Evolutionary conservation across 2,888 invertebrate genomes (phyloP).

Genomic region (Brachyptera risi): DNA sequence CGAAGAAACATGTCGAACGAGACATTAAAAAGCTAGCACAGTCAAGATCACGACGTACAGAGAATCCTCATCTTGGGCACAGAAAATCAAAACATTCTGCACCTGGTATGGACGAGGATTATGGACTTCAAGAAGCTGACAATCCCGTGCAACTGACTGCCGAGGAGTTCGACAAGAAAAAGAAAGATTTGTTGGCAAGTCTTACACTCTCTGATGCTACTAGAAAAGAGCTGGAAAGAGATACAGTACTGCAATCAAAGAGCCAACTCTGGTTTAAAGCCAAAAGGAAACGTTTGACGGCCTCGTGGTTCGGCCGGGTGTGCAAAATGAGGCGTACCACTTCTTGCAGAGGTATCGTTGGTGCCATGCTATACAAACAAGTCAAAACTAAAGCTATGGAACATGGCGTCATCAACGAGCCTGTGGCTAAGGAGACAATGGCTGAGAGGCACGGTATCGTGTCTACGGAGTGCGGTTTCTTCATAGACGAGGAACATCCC

Average conservation of each 20-base stretch:
- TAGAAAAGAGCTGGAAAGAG: neutral
- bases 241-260: neutral
- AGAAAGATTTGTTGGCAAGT: neutral
- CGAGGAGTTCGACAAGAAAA: neutral
- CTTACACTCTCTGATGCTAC: neutral
- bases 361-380: slow-evolving; percentile 29
- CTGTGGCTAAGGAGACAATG: slow-evolving; percentile 28
- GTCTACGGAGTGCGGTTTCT: slow-evolving; percentile 35
- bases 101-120: neutral
- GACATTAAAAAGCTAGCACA: no score
- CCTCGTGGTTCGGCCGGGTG: slow-evolving; percentile 22
- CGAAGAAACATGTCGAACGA: no score
- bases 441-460: slow-evolving; percentile 25
- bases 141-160: neutral
- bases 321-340: slow-evolving; percentile 29
- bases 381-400: slow-evolving; percentile 26
- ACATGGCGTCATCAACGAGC: slow-evolving; percentile 32
- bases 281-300: neutral
- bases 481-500: slow-evolving; percentile 34
- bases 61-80: no score
- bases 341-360: slow-evolving; percentile 26
- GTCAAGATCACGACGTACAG: no score
- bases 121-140: neutral
- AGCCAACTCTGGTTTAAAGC: neutral
- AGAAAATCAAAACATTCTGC: neutral